These are phyloP conservation scores for Nebria brevicollis DNA, from an alignment of 2,888 invertebrate species.

Conservation along the genomic window DNA sequence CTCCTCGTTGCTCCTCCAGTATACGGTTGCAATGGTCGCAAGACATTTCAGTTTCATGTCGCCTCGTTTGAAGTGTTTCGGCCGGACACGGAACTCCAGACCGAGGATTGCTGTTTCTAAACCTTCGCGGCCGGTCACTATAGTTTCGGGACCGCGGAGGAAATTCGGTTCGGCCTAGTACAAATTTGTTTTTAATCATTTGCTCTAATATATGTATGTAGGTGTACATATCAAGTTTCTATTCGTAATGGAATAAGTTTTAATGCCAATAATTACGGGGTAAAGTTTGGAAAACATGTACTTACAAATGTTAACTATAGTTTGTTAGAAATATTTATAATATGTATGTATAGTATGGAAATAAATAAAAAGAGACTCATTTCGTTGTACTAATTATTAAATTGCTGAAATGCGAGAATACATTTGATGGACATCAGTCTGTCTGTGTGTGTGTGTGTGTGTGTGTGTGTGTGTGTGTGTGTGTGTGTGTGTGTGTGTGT, in stretches of 20 bases:
- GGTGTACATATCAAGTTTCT: background rate
- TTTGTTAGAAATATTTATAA: too few relatives aligned
- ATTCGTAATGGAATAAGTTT: background rate
- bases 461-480: too few relatives aligned
- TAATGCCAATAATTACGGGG: background rate
- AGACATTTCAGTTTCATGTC: conserved; percentile 90
- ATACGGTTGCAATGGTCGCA: conserved; percentile 86
- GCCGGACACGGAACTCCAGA: conserved; percentile 82
- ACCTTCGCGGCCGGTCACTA: conserved; percentile 70
- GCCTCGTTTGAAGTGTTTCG: conserved; percentile 83
- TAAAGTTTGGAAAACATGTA: background rate
- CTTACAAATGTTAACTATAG: too few relatives aligned
- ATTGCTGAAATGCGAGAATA: too few relatives aligned
- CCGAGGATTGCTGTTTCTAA: conserved; percentile 81
- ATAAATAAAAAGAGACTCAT: too few relatives aligned
- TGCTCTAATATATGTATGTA: background rate
- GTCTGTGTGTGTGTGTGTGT: too few relatives aligned
- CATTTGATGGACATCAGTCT: too few relatives aligned
- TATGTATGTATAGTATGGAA: too few relatives aligned
- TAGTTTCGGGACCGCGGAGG: conserved; percentile 65
- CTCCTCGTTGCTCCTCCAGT: conserved; percentile 89
- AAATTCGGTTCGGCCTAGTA: conserved; percentile 62
- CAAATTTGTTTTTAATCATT: background rate
- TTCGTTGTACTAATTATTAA: too few relatives aligned
- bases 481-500: too few relatives aligned